Conservation (phyloP, 1,140 invertebrate species). For the Euglossa dilemma region DNA sequence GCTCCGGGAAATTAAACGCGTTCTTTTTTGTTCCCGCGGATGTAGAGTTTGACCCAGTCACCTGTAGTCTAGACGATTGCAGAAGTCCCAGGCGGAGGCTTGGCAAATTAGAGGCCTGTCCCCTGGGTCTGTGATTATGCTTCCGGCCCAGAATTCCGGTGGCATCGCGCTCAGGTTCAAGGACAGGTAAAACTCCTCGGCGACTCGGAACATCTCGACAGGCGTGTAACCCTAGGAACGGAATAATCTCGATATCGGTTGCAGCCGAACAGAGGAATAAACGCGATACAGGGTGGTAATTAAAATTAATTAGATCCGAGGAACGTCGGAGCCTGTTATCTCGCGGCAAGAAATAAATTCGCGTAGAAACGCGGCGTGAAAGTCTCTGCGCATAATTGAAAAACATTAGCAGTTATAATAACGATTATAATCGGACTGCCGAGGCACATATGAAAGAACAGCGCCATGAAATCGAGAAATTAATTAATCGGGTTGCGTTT, state of each 20-base stretch:
- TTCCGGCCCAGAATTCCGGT: conserved; percentile 91
- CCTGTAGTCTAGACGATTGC: conserved; percentile 92
- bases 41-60: conserved; percentile 8
- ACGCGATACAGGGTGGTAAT: background rate
- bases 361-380: conserved; percentile 4
- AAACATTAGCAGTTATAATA: background rate
- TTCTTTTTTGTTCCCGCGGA: background rate
- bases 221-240: conserved; percentile 89
- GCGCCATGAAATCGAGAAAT: background rate
- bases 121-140: conserved; percentile 88
- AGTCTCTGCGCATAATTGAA: background rate
- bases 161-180: conserved; percentile 92
- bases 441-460: background rate
- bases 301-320: background rate
- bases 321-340: background rate
- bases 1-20: background rate
- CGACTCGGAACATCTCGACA: conserved; percentile 89
- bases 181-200: conserved; percentile 93
- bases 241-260: background rate
- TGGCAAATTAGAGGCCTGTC: conserved; percentile 91
- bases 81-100: conserved; percentile 96
- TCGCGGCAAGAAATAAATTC: background rate
- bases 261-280: background rate
- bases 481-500: no score
- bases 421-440: background rate